phyloP scores from a whole-genome alignment of 2,888 invertebrate species.

The Limenitis camilla region DNA sequence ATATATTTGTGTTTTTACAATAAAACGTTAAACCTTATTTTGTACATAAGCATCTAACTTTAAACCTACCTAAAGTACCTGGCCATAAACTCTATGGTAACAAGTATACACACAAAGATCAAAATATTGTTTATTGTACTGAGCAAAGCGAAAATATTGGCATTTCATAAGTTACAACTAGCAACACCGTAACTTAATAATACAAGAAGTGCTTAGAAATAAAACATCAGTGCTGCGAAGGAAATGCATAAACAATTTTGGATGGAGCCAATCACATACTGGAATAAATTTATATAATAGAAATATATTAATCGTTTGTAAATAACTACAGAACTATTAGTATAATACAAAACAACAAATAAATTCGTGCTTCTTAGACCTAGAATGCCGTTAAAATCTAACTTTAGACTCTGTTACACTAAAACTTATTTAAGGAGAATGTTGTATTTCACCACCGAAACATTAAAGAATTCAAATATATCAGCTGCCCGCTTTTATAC shows the following conservation, averaged over 20 bases:
- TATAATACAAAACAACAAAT: conserved; percentile 69
- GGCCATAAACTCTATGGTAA: conserved; percentile 71
- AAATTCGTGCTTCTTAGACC: conserved; percentile 71
- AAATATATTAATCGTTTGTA: conserved; percentile 59
- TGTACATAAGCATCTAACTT: conserved; percentile 62
- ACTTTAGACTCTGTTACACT: conserved; percentile 37
- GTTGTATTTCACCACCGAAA: conserved; percentile 23
- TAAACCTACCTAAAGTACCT: conserved; percentile 62
- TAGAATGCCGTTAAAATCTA: conserved; percentile 59
- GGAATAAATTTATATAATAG: conserved; percentile 44
- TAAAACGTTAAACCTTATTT: conserved; percentile 46
- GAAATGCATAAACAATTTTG: conserved; percentile 34
- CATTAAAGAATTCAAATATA: conserved; percentile 24
- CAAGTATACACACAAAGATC: conserved; percentile 53
- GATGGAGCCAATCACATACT: conserved; percentile 52
- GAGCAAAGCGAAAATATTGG: conserved; percentile 49
- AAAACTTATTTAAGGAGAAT: conserved; percentile 28
- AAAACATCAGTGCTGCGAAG: conserved; percentile 25
- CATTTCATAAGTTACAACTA: conserved; percentile 22
- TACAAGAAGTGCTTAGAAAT: conserved; percentile 5
- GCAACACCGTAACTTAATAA: conserved; percentile 22
- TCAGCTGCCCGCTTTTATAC: conserved; percentile 33
- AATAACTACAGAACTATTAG: conserved; percentile 55
- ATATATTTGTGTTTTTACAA: conserved; percentile 29
- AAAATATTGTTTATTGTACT: conserved; percentile 43